A percentile compares a stretch with the other conserved stretches of the same genome.
Evolutionary conservation across 2,113 vertebrate species (phyloP).

Genomic region (Sorex fumeus): DNA sequence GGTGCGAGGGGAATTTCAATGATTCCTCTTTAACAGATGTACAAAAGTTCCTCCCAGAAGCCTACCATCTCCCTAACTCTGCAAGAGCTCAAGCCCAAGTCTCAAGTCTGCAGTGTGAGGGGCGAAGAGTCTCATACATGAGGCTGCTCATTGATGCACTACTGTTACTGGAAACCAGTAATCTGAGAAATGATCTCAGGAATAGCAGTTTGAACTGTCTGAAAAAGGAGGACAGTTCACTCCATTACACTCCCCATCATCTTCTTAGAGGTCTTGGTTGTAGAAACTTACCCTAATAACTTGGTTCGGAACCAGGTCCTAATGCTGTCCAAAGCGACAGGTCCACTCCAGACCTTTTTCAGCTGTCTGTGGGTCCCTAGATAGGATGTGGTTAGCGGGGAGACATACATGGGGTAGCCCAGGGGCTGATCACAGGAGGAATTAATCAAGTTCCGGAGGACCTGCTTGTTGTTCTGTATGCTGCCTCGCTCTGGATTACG

Average conservation of each 20-base stretch:
- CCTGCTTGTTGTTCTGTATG: slow-evolving; percentile 99
- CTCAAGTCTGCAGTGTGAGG: rapidly evolving
- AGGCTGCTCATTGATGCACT: background rate
- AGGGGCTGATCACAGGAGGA: slow-evolving; percentile 99
- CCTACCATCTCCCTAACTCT: background rate
- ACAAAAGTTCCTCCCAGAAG: background rate
- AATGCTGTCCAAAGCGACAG: slow-evolving; percentile 93
- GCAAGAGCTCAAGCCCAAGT: background rate
- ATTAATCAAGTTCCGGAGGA: slow-evolving; percentile 97
- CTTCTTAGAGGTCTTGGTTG: background rate
- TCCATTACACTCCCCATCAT: rapidly evolving
- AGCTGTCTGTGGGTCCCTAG: slow-evolving; percentile 95
- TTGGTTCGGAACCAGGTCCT: slow-evolving; percentile 95
- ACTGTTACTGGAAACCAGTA: background rate
- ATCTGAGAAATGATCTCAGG: background rate
- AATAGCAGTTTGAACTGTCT: background rate
- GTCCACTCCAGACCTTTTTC: slow-evolving; percentile 93
- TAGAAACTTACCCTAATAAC: slow-evolving; percentile 94
- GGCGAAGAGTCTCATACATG: background rate
- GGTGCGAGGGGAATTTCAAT: background rate
- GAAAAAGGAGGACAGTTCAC: background rate
- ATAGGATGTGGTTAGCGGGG: slow-evolving; percentile 97
- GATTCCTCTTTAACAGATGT: background rate
- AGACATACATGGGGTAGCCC: slow-evolving; percentile 99
- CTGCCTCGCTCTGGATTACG: slow-evolving; percentile 97